phyloP scores from a whole-genome alignment of 2,113 vertebrate genomes.

The Percina caprodes region DNA sequence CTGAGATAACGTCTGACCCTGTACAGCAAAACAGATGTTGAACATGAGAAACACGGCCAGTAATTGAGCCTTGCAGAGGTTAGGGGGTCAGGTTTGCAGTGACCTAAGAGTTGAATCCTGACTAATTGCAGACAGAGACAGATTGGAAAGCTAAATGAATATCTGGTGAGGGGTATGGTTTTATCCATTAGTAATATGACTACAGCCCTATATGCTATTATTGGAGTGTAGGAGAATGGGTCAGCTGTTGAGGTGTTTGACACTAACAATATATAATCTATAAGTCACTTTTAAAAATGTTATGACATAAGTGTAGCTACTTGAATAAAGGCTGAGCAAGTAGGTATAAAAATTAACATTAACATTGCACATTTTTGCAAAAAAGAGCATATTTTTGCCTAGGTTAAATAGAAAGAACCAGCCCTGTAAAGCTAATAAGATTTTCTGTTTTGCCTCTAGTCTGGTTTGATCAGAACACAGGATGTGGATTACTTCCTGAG shows the following conservation, averaged over 20 bases:
- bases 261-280: not conserved
- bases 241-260: slow-evolving; percentile 2
- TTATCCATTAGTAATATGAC: slow-evolving; percentile 13
- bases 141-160: slow-evolving; percentile 39
- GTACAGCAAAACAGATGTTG: slow-evolving; percentile 73
- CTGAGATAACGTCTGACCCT: slow-evolving; percentile 61
- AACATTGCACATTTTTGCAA: not conserved
- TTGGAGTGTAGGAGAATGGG: not conserved
- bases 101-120: slow-evolving; percentile 49
- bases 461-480: slow-evolving; percentile 90
- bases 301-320: not conserved
- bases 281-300: not conserved
- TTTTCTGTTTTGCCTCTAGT: slow-evolving; percentile 82
- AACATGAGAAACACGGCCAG: slow-evolving; percentile 55
- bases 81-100: slow-evolving; percentile 26
- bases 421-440: slow-evolving; percentile 35
- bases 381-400: not conserved
- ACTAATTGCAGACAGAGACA: slow-evolving; percentile 66
- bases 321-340: not conserved
- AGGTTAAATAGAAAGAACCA: not conserved
- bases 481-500: slow-evolving; percentile 89
- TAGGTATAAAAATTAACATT: not conserved
- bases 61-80: slow-evolving; percentile 47
- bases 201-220: slow-evolving; percentile 14
- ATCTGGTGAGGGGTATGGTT: slow-evolving; percentile 21